Conservation (phyloP, 2,113 vertebrate genomes). For the Perca schrenkii region DNA sequence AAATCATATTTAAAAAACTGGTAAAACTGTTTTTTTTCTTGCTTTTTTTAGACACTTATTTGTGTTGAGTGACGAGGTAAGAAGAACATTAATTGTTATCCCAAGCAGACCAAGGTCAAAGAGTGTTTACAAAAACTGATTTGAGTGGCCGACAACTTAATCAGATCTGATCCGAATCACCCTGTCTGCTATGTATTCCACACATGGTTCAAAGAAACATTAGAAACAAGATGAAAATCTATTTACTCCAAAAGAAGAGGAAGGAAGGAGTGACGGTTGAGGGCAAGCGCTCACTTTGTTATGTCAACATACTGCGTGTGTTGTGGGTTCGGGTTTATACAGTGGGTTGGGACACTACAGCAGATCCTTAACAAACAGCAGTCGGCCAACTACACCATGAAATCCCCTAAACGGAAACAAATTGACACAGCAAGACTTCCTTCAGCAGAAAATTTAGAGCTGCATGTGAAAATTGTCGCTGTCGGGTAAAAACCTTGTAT, state of each 20-base stretch:
- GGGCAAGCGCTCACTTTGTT: constrained; percentile 15
- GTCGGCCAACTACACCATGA: neutral
- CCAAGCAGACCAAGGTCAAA: neutral
- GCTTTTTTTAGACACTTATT: neutral
- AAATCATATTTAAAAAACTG: too few species aligned
- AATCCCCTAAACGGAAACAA: neutral
- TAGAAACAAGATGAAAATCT: neutral
- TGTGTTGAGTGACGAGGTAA: neutral
- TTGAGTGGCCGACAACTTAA: neutral
- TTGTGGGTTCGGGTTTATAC: constrained; percentile 18
- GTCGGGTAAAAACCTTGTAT: too few species aligned
- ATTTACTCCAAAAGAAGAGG: neutral
- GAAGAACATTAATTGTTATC: neutral
- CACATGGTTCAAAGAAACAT: neutral
- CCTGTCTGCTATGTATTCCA: neutral
- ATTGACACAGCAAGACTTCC: neutral
- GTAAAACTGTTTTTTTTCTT: too few species aligned
- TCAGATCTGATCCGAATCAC: neutral
- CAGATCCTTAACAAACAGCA: constrained; percentile 8
- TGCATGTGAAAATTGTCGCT: neutral
- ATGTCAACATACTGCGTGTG: constrained; percentile 38
- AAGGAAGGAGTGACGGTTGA: neutral
- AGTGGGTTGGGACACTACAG: neutral
- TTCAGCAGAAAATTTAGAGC: neutral
- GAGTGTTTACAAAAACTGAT: neutral